Evolutionary conservation across 2,888 invertebrate genomes (phyloP).

Genomic region (Cheilosia urbana): DNA sequence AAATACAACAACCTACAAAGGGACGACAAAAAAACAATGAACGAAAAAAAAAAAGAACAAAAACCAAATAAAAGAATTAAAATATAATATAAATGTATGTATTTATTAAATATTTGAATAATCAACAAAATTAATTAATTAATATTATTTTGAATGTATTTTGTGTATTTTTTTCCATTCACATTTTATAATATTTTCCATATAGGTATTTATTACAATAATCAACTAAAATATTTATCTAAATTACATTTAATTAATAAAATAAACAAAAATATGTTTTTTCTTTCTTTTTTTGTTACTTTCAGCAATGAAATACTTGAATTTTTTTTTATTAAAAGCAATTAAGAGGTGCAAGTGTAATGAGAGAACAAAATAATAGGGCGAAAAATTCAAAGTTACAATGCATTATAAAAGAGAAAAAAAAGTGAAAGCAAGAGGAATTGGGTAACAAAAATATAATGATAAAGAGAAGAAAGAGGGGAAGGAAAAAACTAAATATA

Average conservation of each 20-base stretch:
- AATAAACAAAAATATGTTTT: slow-evolving; percentile 72
- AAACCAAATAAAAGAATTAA: slow-evolving; percentile 77
- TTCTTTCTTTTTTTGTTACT: slow-evolving; percentile 44
- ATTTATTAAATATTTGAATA: slow-evolving; percentile 82
- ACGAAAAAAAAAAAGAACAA: slow-evolving; percentile 64
- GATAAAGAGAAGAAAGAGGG: slow-evolving; percentile 7
- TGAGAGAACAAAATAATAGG: slow-evolving; percentile 39
- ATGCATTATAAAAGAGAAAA: slow-evolving; percentile 37
- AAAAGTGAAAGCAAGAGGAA: slow-evolving; percentile 51
- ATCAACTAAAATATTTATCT: slow-evolving; percentile 84
- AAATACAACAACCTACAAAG: slow-evolving; percentile 61
- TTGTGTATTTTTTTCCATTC: slow-evolving; percentile 70
- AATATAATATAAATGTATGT: slow-evolving; percentile 76
- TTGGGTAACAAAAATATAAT: slow-evolving; percentile 40
- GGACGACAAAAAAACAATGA: slow-evolving; percentile 55
- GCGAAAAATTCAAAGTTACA: slow-evolving; percentile 55
- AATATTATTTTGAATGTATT: slow-evolving; percentile 76
- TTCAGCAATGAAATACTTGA: slow-evolving; percentile 22
- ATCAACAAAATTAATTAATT: slow-evolving; percentile 81
- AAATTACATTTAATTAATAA: slow-evolving; percentile 81
- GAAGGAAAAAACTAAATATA: slow-evolving; percentile 16
- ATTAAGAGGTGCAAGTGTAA: slow-evolving; percentile 67
- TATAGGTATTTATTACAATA: slow-evolving; percentile 79
- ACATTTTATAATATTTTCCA: slow-evolving; percentile 58
- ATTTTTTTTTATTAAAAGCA: slow-evolving; percentile 71